These are phyloP conservation scores for Oscheius sp. DNA, from an alignment of 2,888 invertebrate species.

Conservation along the genomic window DNA sequence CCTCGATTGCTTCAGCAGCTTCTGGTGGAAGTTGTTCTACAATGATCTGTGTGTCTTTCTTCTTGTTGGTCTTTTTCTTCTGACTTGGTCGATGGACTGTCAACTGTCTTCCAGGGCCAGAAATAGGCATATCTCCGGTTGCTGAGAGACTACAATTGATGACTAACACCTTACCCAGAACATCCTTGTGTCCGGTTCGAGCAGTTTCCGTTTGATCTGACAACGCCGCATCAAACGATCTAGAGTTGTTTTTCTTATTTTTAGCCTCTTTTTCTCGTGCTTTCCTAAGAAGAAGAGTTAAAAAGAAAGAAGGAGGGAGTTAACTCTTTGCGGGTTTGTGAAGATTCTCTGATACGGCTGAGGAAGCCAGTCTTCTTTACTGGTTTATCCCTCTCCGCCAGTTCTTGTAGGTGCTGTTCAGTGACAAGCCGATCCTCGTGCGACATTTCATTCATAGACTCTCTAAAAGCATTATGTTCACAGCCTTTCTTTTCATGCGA, in stretches of 20 bases:
- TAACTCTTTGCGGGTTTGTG: slow-evolving; percentile 60
- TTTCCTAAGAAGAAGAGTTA: slow-evolving; percentile 12
- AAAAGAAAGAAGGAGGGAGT: not conserved
- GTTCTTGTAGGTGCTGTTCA: slow-evolving; percentile 61
- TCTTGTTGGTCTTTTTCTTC: slow-evolving; percentile 59
- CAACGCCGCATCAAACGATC: slow-evolving; percentile 55
- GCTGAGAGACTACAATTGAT: slow-evolving; percentile 32
- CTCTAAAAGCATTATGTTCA: slow-evolving; percentile 37
- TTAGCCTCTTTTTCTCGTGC: slow-evolving; percentile 18
- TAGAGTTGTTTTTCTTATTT: slow-evolving; percentile 42
- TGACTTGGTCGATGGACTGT: slow-evolving; percentile 54
- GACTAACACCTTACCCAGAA: slow-evolving; percentile 41
- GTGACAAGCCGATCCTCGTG: slow-evolving; percentile 62
- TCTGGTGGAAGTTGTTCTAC: slow-evolving; percentile 31
- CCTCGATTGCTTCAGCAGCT: not conserved
- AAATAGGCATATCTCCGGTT: slow-evolving; percentile 62
- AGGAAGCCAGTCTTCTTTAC: slow-evolving; percentile 60
- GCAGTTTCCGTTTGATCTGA: slow-evolving; percentile 41
- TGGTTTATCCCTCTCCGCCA: slow-evolving; percentile 49
- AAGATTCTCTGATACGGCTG: slow-evolving; percentile 67
- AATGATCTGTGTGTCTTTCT: slow-evolving; percentile 28
- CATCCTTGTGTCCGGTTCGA: slow-evolving; percentile 46
- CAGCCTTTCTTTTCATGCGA: too few species aligned
- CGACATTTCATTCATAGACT: slow-evolving; percentile 60
- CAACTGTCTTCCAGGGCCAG: slow-evolving; percentile 64